These are phyloP conservation scores for Channallabes apus DNA, from an alignment of 2,797 vertebrate species.

Conservation along the genomic window DNA sequence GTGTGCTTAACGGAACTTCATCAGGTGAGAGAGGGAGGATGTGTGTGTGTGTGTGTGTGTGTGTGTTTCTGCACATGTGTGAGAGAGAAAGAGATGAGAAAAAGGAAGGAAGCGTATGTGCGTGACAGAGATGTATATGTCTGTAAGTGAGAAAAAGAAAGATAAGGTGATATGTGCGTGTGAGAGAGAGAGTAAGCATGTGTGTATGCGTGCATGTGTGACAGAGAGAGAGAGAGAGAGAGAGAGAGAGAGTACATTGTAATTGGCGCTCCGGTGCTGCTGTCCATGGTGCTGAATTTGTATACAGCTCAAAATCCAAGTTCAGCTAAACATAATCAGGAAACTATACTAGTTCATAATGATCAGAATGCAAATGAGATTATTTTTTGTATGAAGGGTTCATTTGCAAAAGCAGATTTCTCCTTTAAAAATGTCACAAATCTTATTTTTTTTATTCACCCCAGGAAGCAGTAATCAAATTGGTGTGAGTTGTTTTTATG, in stretches of 20 bases:
- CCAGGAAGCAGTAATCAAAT: no score
- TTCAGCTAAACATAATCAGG: neutral
- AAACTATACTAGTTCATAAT: neutral
- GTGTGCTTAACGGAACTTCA: conserved; percentile 30
- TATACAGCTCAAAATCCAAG: neutral
- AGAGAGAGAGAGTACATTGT: neutral
- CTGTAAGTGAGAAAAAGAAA: neutral
- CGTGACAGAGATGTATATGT: neutral
- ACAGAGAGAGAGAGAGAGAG: neutral
- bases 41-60: neutral
- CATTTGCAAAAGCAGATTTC: no score
- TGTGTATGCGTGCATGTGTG: neutral
- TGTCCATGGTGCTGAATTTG: conserved; percentile 31
- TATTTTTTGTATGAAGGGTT: no score
- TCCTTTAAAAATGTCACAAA: no score
- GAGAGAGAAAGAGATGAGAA: neutral
- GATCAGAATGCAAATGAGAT: neutral
- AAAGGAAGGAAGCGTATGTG: neutral
- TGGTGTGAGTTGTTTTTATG: no score
- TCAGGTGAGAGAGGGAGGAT: neutral
- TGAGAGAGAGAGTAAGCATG: neutral
- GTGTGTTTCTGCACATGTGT: neutral
- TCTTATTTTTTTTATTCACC: no score
- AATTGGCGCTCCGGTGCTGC: neutral
- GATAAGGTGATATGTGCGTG: neutral